These are phyloP conservation scores for Bufo gargarizans DNA, from an alignment of 2,113 vertebrate genomes.

Conservation along the genomic window DNA sequence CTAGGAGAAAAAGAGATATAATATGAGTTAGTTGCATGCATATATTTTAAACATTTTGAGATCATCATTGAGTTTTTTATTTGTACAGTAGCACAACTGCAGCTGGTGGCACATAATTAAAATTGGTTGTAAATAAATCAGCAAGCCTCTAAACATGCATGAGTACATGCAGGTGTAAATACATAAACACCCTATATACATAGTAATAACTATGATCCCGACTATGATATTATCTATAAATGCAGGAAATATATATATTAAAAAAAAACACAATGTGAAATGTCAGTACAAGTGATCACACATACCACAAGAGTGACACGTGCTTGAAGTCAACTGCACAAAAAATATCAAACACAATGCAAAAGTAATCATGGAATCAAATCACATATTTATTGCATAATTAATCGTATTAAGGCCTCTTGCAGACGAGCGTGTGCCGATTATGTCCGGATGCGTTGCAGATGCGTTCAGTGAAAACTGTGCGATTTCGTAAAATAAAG, in stretches of 20 bases:
- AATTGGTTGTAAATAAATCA: not conserved
- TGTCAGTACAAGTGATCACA: not conserved
- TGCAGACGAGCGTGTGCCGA: too few species aligned
- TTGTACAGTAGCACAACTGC: not conserved
- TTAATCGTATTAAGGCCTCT: too few species aligned
- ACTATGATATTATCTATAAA: not conserved
- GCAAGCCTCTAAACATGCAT: conserved; percentile 2
- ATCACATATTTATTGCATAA: too few species aligned
- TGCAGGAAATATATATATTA: too few species aligned
- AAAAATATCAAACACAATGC: too few species aligned
- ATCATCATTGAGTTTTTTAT: not conserved
- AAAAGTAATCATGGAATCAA: too few species aligned
- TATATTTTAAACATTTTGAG: not conserved
- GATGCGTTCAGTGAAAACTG: too few species aligned
- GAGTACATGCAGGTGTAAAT: not conserved
- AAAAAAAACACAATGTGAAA: not conserved
- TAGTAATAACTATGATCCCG: not conserved
- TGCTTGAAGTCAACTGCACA: not conserved
- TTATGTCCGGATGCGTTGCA: too few species aligned
- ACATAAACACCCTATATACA: not conserved
- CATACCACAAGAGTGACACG: not conserved
- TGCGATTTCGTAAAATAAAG: too few species aligned
- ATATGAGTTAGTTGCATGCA: not conserved
- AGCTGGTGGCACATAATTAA: not conserved
- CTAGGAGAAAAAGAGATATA: conserved; percentile 65